These are phyloP conservation scores for Nematopogon swammerdamellus DNA, from an alignment of 2,888 invertebrate genomes.

Conservation along the genomic window DNA sequence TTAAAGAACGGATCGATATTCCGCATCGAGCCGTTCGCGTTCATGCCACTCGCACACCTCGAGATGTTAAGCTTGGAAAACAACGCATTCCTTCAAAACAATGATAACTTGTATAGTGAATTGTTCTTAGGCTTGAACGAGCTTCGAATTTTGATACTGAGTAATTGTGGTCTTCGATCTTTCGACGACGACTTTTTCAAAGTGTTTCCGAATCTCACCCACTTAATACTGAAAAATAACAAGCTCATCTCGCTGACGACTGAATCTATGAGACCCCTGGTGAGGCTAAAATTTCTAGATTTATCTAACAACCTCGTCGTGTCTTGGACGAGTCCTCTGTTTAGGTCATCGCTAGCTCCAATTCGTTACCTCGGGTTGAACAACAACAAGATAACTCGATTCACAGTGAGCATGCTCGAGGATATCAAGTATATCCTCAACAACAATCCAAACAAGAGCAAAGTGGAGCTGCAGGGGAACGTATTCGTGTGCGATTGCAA, in stretches of 20 bases:
- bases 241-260: constrained; percentile 36
- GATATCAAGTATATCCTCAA: constrained; percentile 41
- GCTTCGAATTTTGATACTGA: constrained; percentile 43
- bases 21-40: constrained; percentile 42
- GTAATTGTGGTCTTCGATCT: constrained; percentile 45
- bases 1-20: constrained; percentile 52
- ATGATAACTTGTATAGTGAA: constrained; percentile 30
- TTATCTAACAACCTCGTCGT: constrained; percentile 48
- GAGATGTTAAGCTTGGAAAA: constrained; percentile 50
- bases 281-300: constrained; percentile 39
- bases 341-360: constrained; percentile 35
- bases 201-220: constrained; percentile 44
- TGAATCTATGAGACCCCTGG: constrained; percentile 38
- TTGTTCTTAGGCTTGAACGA: constrained; percentile 47
- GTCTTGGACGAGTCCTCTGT: constrained; percentile 51
- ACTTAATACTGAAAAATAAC: constrained; percentile 49
- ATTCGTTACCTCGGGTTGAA: constrained; percentile 35
- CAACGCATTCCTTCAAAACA: constrained; percentile 44
- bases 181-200: constrained; percentile 47
- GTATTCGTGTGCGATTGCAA: constrained; percentile 54
- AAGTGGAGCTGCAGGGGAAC: constrained; percentile 49
- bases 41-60: constrained; percentile 36
- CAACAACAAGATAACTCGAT: constrained; percentile 54
- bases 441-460: constrained; percentile 17
- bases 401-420: constrained; percentile 54